Evolutionary conservation across 1,140 invertebrate species (phyloP).

Genomic region (Vollenhovia emeryi): DNA sequence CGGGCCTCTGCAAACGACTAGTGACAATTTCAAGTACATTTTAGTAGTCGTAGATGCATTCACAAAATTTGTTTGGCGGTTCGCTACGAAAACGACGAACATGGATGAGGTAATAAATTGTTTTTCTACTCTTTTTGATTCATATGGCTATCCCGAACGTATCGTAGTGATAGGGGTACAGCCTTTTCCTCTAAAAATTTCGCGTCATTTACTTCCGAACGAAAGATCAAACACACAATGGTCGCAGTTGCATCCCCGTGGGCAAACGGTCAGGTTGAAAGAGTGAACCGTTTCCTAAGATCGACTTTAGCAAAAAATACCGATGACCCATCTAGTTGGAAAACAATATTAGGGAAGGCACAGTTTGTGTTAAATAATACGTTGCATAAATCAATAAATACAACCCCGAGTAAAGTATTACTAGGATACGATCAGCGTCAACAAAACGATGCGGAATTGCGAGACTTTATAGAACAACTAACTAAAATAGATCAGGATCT

Average conservation of each 20-base stretch:
- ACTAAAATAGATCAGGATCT: too few relatives aligned
- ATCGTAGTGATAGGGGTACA: background rate
- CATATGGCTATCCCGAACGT: background rate
- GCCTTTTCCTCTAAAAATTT: background rate
- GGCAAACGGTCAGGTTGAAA: background rate
- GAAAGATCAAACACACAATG: background rate
- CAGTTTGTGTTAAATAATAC: background rate
- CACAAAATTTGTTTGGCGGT: background rate
- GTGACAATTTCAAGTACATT: background rate
- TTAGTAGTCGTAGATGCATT: background rate
- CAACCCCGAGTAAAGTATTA: too few relatives aligned
- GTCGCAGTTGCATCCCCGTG: background rate
- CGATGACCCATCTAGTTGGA: background rate
- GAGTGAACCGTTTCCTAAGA: background rate
- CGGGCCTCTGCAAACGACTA: background rate
- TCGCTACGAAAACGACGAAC: background rate
- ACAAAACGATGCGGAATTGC: too few relatives aligned
- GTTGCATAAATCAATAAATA: too few relatives aligned
- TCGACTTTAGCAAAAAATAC: background rate
- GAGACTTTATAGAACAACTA: too few relatives aligned
- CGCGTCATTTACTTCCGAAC: background rate
- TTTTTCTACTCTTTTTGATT: background rate
- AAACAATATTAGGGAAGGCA: background rate
- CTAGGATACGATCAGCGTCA: too few relatives aligned
- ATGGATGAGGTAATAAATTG: background rate